These are phyloP conservation scores for Mesoclemmys tuberculata DNA, from an alignment of 2,113 vertebrate species.

Conservation along the genomic window DNA sequence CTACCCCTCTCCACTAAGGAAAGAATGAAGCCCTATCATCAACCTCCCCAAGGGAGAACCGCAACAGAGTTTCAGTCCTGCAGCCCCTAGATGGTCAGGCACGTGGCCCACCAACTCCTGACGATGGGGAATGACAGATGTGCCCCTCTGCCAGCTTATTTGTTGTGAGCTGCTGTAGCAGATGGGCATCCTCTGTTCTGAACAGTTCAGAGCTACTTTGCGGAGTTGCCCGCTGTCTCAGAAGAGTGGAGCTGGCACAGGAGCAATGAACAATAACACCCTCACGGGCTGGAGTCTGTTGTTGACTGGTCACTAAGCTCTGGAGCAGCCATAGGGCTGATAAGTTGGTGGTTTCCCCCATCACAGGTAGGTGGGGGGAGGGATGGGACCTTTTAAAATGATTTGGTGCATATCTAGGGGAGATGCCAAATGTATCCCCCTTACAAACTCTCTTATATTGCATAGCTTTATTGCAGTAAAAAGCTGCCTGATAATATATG, in stretches of 20 bases:
- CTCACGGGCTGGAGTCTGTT: neutral
- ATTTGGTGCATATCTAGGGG: neutral
- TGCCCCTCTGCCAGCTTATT: neutral
- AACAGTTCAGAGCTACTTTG: neutral
- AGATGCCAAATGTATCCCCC: neutral
- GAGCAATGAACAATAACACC: neutral
- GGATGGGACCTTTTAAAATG: neutral
- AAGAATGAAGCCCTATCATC: neutral
- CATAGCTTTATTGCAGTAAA: slow-evolving; percentile 22
- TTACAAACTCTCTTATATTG: neutral
- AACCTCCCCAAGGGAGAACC: neutral
- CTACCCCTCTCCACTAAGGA: neutral
- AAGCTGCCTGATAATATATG: neutral
- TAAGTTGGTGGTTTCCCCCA: neutral
- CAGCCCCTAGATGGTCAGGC: neutral
- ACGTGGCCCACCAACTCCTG: rapidly evolving
- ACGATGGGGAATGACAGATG: neutral
- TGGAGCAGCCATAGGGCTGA: neutral
- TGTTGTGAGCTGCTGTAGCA: neutral
- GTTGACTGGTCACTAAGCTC: neutral
- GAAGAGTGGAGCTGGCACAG: neutral
- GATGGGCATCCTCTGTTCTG: neutral
- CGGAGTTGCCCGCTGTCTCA: neutral
- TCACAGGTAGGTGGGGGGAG: neutral
- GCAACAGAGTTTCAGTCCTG: neutral